Evolutionary conservation across 2,113 vertebrate species (phyloP), one percentile per base, ranked within the genome.

Genomic region (Rynchops niger): DNA sequence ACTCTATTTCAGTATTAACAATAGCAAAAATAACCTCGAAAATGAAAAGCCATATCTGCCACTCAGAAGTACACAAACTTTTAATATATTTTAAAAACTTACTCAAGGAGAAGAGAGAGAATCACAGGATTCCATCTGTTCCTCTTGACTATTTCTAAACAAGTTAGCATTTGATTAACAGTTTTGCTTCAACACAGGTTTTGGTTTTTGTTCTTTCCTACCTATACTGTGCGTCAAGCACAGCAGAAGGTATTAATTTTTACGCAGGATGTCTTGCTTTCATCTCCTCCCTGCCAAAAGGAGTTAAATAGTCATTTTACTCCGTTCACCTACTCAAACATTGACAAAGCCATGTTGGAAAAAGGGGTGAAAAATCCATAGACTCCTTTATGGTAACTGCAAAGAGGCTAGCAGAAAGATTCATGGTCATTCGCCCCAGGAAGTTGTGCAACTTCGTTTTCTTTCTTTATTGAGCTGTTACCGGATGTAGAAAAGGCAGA

Each of bases 21-120:
- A 70, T 38, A 91, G 59, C 58, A 97, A 90, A 98, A 98, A 97
- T 97, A 98, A 95, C 86, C 80, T 96, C 91, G 58, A 82, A 91
- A 93, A 59, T 96, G 94, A 95, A 97, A 96, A 96, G 92, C 80
- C 40, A 7, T 82, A 96, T 94, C 89, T 97, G 94, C 87, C 97
- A 97, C 80, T 97, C 94, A 86, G 32, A 93, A 91, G 50, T 53
- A 95, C 73, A 94, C 15, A 81, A 63, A 70, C 18, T 81, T 90
- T 93, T 73, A 66, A 86, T 81, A 15, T 84, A 81, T 91, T 87
- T 95, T 72, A 90, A 78, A 87, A 94, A 71, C 6, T 82, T n/a
- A 74, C 47, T 93, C 25, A 65, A 85, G 52, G 47, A 78, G 61
- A 79, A 80, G 47, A 77, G 36, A 79, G 17, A 81, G 49, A 86